Percentiles rank a stretch among this genome's conserved stretches.
These are phyloP conservation scores for Ectemnius lituratus DNA, from an alignment of 2,888 invertebrate species.

Conservation along the genomic window DNA sequence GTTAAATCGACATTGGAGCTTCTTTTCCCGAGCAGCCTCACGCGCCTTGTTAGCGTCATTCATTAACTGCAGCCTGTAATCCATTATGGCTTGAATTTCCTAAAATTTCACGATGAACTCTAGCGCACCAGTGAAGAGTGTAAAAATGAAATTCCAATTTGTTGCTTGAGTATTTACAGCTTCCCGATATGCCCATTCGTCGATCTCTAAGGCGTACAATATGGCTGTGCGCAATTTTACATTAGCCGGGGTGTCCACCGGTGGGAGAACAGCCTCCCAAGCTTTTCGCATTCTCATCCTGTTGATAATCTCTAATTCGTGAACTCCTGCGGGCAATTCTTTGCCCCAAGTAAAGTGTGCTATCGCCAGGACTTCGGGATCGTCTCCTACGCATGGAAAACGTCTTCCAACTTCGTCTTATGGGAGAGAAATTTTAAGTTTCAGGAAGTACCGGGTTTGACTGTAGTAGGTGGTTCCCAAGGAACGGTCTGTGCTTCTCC, in stretches of 20 bases:
- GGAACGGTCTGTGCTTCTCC: constrained; percentile 88
- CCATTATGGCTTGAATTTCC: constrained; percentile 86
- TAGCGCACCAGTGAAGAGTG: background rate
- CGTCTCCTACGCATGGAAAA: constrained; percentile 55
- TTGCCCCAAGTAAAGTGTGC: constrained; percentile 83
- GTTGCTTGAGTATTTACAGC: constrained; percentile 78
- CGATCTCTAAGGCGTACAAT: constrained; percentile 88
- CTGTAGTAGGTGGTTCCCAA: constrained; percentile 84
- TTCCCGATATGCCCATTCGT: constrained; percentile 91
- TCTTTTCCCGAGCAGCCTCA: constrained; percentile 78
- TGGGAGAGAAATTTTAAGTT: too few relatives aligned
- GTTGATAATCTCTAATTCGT: constrained; percentile 84
- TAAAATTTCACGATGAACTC: constrained; percentile 61
- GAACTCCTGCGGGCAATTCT: constrained; percentile 82
- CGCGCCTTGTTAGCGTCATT: constrained; percentile 81
- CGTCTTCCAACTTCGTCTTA: background rate
- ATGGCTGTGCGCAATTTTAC: constrained; percentile 83
- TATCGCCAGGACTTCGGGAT: constrained; percentile 84
- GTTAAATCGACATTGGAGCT: constrained; percentile 73
- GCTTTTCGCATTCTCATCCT: constrained; percentile 83
- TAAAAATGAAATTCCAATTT: background rate
- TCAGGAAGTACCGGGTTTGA: constrained; percentile 66
- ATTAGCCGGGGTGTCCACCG: constrained; percentile 79
- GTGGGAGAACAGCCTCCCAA: constrained; percentile 82
- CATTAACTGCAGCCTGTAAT: constrained; percentile 84